phyloP scores from a whole-genome alignment of 2,888 invertebrate genomes.

The Watsonalla binaria region DNA sequence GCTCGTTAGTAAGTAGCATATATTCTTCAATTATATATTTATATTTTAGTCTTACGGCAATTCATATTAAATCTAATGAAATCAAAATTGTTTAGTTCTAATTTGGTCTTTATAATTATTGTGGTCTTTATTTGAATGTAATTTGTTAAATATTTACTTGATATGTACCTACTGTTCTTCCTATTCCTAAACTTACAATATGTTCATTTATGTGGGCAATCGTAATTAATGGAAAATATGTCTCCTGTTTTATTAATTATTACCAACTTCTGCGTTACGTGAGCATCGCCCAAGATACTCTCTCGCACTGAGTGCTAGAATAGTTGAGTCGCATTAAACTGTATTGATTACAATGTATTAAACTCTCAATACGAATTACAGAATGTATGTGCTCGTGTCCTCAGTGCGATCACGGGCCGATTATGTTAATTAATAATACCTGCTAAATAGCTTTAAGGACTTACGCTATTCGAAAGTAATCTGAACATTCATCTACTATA shows the following conservation, averaged over 20 bases:
- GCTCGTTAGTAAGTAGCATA: constrained; percentile 15
- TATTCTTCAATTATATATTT: constrained; percentile 26
- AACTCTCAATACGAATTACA: no score
- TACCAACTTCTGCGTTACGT: background rate
- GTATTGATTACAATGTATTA: no score
- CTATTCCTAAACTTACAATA: constrained; percentile 20
- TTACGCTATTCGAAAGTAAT: background rate
- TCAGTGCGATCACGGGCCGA: background rate
- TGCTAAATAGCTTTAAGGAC: background rate
- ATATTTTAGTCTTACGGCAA: constrained; percentile 33
- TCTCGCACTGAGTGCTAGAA: background rate
- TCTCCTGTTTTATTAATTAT: constrained; percentile 57
- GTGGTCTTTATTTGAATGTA: constrained; percentile 14
- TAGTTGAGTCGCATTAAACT: background rate
- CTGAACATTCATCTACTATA: background rate
- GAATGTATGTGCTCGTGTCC: background rate
- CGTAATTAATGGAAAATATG: constrained; percentile 69
- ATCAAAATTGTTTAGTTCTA: constrained; percentile 21
- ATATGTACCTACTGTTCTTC: constrained; percentile 18
- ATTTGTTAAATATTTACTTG: constrained; percentile 21
- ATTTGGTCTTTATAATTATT: constrained; percentile 13
- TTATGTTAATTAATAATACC: background rate
- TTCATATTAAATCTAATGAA: constrained; percentile 23
- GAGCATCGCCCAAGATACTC: background rate
- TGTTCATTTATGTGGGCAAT: constrained; percentile 69